Conservation (phyloP, 2,113 vertebrate genomes). For the Nannospalax galili region DNA sequence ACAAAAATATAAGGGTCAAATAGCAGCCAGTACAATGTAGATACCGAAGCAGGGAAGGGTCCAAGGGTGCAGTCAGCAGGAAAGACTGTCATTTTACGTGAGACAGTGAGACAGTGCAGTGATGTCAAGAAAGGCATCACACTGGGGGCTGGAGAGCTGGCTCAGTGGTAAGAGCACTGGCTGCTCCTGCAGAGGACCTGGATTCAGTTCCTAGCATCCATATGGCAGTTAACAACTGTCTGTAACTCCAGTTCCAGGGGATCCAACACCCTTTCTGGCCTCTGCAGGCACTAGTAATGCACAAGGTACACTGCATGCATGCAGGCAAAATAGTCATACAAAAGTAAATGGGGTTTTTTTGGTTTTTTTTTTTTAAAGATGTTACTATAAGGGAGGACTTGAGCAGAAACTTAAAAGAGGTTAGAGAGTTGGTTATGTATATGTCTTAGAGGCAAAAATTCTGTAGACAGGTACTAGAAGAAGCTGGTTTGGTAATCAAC, state of each 20-base stretch:
- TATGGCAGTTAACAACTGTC: too few species aligned
- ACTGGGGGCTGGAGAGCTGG: too few species aligned
- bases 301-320: too few species aligned
- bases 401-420: neutral
- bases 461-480: neutral
- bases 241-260: too few species aligned
- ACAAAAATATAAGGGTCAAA: neutral
- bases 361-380: neutral
- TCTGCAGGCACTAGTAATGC: too few species aligned
- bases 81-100: neutral
- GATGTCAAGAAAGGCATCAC: too few species aligned
- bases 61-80: rapidly evolving
- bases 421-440: neutral
- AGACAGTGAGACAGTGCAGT: neutral
- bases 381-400: neutral
- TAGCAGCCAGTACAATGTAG: neutral
- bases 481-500: neutral
- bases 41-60: neutral
- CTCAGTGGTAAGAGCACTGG: too few species aligned
- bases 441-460: neutral
- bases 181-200: too few species aligned
- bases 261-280: too few species aligned
- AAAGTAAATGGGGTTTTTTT: too few species aligned
- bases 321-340: too few species aligned
- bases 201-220: too few species aligned